A percentile compares a stretch with the other conserved stretches of the same genome.
These are phyloP conservation scores for Cyrtonyx montezumae DNA, from an alignment of 2,113 vertebrate species.

Conservation along the genomic window DNA sequence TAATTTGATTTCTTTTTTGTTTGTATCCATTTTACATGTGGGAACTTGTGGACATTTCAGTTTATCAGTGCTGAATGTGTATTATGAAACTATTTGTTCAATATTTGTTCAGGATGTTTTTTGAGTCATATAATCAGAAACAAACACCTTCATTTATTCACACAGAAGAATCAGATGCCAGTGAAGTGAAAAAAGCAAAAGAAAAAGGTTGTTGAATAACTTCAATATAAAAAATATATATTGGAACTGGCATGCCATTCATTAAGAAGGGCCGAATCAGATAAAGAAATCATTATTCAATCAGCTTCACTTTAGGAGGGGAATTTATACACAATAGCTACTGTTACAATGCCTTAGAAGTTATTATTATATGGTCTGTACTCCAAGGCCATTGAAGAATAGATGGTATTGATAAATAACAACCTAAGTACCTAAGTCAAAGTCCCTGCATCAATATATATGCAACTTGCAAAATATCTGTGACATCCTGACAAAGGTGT, in stretches of 20 bases:
- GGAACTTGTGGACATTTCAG: not conserved
- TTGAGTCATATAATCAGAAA: not conserved
- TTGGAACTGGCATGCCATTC: not conserved
- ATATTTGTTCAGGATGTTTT: not conserved
- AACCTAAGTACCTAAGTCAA: not conserved
- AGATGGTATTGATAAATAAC: not conserved
- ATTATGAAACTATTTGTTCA: not conserved
- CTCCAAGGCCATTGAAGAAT: not conserved
- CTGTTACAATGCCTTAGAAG: not conserved
- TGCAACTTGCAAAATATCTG: not conserved
- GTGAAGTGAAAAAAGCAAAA: not conserved
- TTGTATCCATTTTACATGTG: not conserved
- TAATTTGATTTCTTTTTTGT: not conserved
- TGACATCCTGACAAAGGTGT: not conserved
- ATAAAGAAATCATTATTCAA: not conserved
- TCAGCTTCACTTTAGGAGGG: not conserved
- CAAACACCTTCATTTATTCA: not conserved
- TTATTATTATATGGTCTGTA: not conserved
- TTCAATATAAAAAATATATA: not conserved
- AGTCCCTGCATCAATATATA: not conserved
- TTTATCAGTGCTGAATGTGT: not conserved
- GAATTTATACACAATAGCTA: not conserved
- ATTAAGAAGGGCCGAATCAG: not conserved
- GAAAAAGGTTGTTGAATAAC: not conserved
- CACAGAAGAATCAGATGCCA: not conserved